Base-by-base conservation (phyloP, 2,888 invertebrate genomes). In the Himalopsyche tibetana region DNA sequence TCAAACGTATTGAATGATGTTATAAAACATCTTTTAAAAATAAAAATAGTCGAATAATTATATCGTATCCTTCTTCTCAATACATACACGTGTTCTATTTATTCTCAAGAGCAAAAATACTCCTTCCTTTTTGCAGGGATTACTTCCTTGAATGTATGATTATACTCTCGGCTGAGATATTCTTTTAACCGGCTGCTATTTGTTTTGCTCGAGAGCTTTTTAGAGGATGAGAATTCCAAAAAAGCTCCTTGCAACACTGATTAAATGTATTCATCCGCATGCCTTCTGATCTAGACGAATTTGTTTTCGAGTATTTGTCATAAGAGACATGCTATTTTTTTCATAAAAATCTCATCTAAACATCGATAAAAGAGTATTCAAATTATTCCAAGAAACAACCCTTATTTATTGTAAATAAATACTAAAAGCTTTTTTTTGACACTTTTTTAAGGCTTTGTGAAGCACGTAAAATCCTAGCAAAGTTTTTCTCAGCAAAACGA, bases 181-280 rank as follows among this genome's bases (percentile, higher is more conserved):
- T 63, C 63, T 63, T 63, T 63, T 63, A 63, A 63, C 63, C 63
- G 63, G 8, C 63, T 63, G 19, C 63, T 63, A 63, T 63, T 63
- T 63, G 63, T 63, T 28, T 63, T 63, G 63, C 63, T 63, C 19
- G 63, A 63, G 63, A 63, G 63, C 63, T 63, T 63, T 63, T 63
- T 63, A 63, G 19, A 63, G 63, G n/a, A 63, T 63, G 63, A 63
- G 63, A 19, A 19, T 63, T 63, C n/a, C 19, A 11, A 63, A 63
- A 63, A 63, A 63, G 63, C 63, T 63, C 63, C 56, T 63, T 63
- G 28, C 63, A 63, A 19, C 63, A n/a, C 63, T 63, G 63, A 63
- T 63, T 63, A 63, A 63, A 63, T 63, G 63, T 63, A 63, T 63
- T 63, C 63, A 63, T 63, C 63, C 63, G 63, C 63, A 63, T 63